Evolutionary conservation across 2,797 vertebrate species (phyloP), one percentile per base, ranked within the genome.

Genomic region (Halcyon leucocephala): DNA sequence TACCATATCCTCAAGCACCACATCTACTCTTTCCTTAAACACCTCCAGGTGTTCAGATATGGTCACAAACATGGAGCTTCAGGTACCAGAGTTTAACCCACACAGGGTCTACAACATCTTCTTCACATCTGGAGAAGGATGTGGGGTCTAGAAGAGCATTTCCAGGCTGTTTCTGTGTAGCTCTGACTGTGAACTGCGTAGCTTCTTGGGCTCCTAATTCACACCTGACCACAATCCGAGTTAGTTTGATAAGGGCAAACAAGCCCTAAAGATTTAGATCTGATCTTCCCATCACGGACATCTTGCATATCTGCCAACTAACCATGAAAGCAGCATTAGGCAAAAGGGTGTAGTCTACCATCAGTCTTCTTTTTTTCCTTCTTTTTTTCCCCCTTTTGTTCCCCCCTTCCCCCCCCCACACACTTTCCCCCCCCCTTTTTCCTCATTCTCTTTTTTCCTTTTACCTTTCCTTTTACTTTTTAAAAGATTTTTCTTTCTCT

Each of bases 311-410:
- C 18, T 71, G 31, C 28, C 78, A 80, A 42, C 31, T 12, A 49
- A 16, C 37, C 29, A 3, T 14, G 51, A 37, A 60, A 70, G 33
- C 22, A 46, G 12, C 25, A 16, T 25, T 35, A 6, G 41, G 29
- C 16, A 57, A 31, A 58, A 60, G 14, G 4, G 3, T 35, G 18
- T 21, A 16, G 31, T 20, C 19, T 76, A 4, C 37, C 16, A 33
- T 21, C 48, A 28, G 33, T 21, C 28, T 52, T 41, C 9, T 3
- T 61, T 66, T 54, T 7, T 6, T 8, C 4, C 7, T 8, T 13
- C 17, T 16, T 7, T 28, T 35, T 6, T 25, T 5, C 10, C 5
- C 5, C 5, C 12, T 5, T 10, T 10, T 12, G 14, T 6, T 17
- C 41, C 41, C 6, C 14, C 9, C 18, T 8, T 17, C 35, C 35